Percentiles rank a stretch among this genome's conserved stretches.
Conservation (phyloP, 2,113 vertebrate species). For the Gavialis gangeticus region DNA sequence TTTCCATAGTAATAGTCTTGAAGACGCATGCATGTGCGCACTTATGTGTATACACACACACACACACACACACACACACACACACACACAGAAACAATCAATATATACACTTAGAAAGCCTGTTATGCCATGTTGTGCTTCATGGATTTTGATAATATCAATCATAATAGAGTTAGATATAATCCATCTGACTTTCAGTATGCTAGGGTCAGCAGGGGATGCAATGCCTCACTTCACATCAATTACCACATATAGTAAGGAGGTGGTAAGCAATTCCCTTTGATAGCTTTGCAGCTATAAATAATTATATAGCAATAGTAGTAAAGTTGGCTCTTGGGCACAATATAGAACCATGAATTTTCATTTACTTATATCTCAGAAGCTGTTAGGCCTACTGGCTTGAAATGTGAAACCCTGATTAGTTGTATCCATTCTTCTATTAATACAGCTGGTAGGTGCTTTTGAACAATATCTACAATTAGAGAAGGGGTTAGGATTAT, state of each 20-base stretch:
- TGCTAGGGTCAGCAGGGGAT: conserved; percentile 84
- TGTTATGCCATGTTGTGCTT: conserved; percentile 77
- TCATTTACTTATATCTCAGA: conserved; percentile 76
- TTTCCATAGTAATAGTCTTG: conserved; percentile 20
- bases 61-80: neutral
- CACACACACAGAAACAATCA: conserved; percentile 81
- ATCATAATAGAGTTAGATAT: conserved; percentile 96
- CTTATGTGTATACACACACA: neutral
- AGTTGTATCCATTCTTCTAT: conserved; percentile 43
- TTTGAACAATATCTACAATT: neutral
- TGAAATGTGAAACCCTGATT: conserved; percentile 51
- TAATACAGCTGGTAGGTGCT: conserved; percentile 8
- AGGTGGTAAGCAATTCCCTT: conserved; percentile 83
- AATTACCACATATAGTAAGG: conserved; percentile 92
- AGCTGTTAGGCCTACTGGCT: conserved; percentile 62
- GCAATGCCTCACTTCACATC: conserved; percentile 89
- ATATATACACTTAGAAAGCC: conserved; percentile 85
- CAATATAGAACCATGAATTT: conserved; percentile 79
- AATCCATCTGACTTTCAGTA: conserved; percentile 91
- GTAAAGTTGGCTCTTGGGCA: conserved; percentile 79
- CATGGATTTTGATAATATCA: conserved; percentile 94
- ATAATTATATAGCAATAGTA: conserved; percentile 82
- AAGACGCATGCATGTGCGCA: neutral
- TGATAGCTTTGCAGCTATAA: conserved; percentile 87
- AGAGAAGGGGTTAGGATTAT: neutral